Evolutionary conservation across 2,888 invertebrate species (phyloP).

Genomic region (Ophioninae sp.): DNA sequence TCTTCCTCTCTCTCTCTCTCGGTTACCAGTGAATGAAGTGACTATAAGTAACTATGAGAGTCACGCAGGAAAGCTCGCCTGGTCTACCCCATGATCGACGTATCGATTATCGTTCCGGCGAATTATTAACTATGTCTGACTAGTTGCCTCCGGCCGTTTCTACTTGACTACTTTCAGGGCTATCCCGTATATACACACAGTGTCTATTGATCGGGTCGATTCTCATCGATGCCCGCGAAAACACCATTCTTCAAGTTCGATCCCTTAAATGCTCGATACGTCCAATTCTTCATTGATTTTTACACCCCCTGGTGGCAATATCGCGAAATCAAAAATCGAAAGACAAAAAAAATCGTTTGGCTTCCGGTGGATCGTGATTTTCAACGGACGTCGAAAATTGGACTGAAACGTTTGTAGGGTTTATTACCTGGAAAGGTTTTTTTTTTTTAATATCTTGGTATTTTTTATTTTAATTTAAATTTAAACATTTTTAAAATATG

Average conservation of each 20-base stretch:
- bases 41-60: constrained; percentile 40
- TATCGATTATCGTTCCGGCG: constrained; percentile 49
- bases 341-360: neutral
- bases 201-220: neutral
- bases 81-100: constrained; percentile 48
- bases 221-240: neutral
- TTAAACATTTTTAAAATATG: too few relatives aligned
- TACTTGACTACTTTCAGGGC: constrained; percentile 39
- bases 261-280: neutral
- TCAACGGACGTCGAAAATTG: too few relatives aligned
- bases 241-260: neutral
- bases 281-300: neutral
- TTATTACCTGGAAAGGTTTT: too few relatives aligned
- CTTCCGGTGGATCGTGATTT: neutral
- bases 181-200: constrained; percentile 1
- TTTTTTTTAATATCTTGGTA: too few relatives aligned
- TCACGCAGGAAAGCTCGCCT: constrained; percentile 25
- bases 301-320: neutral
- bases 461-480: too few relatives aligned
- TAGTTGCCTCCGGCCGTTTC: constrained; percentile 29
- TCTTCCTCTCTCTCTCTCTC: constrained; percentile 11
- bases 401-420: too few relatives aligned
- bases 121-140: constrained; percentile 57
- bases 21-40: constrained; percentile 45
- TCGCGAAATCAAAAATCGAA: neutral